phyloP scores from a whole-genome alignment of 2,888 invertebrate genomes.

The Eugnorisma glareosa region DNA sequence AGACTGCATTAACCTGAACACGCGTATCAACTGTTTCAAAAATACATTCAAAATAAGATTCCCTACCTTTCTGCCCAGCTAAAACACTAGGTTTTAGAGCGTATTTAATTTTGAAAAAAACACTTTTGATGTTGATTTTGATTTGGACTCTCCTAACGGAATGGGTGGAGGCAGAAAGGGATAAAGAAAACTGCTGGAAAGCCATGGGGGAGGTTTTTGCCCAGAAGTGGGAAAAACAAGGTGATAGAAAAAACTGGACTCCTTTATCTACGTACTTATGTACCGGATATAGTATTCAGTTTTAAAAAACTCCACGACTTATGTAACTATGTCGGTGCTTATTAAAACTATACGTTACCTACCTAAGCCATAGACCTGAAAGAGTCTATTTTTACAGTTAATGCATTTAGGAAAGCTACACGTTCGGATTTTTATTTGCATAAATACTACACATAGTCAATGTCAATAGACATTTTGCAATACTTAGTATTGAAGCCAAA shows the following conservation, averaged over 20 bases:
- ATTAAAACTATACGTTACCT: background rate
- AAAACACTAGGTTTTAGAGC: background rate
- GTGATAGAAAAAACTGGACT: background rate
- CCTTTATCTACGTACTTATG: background rate
- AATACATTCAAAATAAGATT: too few species aligned
- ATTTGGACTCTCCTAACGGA: background rate
- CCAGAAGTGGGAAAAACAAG: background rate
- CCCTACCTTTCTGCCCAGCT: background rate
- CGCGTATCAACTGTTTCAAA: too few species aligned
- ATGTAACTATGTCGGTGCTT: background rate
- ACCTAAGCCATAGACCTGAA: slow-evolving; percentile 19
- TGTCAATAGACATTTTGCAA: slow-evolving; percentile 79
- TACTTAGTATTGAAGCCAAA: slow-evolving; percentile 70
- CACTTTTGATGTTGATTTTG: background rate
- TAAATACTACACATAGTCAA: slow-evolving; percentile 65
- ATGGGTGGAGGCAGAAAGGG: background rate
- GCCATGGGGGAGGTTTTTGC: background rate
- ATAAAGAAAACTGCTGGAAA: background rate
- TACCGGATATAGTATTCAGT: background rate
- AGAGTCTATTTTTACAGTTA: slow-evolving; percentile 2
- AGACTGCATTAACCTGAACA: too few species aligned
- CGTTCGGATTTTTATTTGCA: slow-evolving; percentile 71
- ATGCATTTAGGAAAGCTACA: slow-evolving; percentile 63
- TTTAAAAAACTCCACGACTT: background rate
- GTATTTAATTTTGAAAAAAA: too few species aligned